These are phyloP conservation scores for Drosophila differens DNA, from an alignment of 2,888 invertebrate species.

Conservation along the genomic window DNA sequence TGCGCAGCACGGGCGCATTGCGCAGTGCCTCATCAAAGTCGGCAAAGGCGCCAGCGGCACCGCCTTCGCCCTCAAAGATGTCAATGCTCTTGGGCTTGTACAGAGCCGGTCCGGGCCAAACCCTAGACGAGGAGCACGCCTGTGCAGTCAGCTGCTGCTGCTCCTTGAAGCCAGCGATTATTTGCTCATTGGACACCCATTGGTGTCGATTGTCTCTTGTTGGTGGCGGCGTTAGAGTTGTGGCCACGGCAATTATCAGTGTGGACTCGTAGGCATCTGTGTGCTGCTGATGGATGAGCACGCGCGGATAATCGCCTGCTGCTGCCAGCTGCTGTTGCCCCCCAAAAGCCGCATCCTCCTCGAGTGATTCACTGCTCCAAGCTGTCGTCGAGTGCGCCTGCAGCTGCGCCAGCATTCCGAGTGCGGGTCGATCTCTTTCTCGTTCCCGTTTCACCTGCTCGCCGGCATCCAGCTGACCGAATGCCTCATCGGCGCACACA, in stretches of 20 bases:
- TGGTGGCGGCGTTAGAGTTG: slow-evolving; percentile 62
- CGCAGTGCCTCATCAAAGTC: slow-evolving; percentile 84
- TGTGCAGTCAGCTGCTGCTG: slow-evolving; percentile 8
- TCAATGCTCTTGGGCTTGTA: slow-evolving; percentile 83
- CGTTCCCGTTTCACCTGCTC: neutral
- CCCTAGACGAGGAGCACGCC: neutral
- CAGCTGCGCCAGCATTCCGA: slow-evolving; percentile 46
- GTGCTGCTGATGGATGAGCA: slow-evolving; percentile 83
- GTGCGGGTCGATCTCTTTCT: slow-evolving; percentile 33
- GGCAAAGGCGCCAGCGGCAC: slow-evolving; percentile 74
- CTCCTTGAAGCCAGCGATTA: slow-evolving; percentile 65
- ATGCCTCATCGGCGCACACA: slow-evolving; percentile 41
- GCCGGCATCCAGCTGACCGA: slow-evolving; percentile 29
- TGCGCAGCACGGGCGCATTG: slow-evolving; percentile 81
- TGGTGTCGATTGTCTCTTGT: slow-evolving; percentile 23
- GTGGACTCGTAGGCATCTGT: slow-evolving; percentile 82
- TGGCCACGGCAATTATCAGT: slow-evolving; percentile 80
- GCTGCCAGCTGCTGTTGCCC: slow-evolving; percentile 26
- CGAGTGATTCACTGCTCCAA: slow-evolving; percentile 81
- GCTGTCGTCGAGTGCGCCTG: slow-evolving; percentile 49
- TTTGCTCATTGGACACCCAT: slow-evolving; percentile 78
- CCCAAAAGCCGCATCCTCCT: slow-evolving; percentile 33
- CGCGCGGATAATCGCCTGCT: slow-evolving; percentile 72
- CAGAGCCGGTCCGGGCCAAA: slow-evolving; percentile 61
- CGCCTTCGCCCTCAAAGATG: slow-evolving; percentile 78